Conservation (phyloP, 2,888 invertebrate genomes). For the Fragum fragum region DNA sequence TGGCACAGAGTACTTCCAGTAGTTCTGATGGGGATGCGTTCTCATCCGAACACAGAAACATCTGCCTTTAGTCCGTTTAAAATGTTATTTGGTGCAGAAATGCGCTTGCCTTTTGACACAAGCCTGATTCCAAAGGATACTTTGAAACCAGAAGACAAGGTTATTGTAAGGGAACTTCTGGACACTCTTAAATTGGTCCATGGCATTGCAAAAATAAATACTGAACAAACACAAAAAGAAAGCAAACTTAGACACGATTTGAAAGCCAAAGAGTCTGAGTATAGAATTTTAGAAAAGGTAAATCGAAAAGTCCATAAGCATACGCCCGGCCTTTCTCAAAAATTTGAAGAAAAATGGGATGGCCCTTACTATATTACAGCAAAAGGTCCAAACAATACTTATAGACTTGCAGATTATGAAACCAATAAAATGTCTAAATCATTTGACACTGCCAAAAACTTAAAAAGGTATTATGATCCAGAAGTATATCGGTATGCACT, state of each 20-base stretch:
- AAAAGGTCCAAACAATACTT: too few species aligned
- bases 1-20: slow-evolving; percentile 53
- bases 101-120: too few species aligned
- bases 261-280: too few species aligned
- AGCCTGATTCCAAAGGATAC: too few species aligned
- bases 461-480: slow-evolving; percentile 41
- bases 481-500: slow-evolving; percentile 18
- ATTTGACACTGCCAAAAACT: slow-evolving; percentile 25
- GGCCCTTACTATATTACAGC: too few species aligned
- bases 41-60: slow-evolving; percentile 50
- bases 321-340: slow-evolving; percentile 24
- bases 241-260: slow-evolving; percentile 42
- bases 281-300: too few species aligned
- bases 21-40: too few species aligned
- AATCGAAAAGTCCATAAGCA: too few species aligned
- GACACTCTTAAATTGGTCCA: slow-evolving; percentile 39
- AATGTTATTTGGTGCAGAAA: slow-evolving; percentile 62
- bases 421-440: too few species aligned
- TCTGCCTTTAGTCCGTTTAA: slow-evolving; percentile 59
- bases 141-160: slow-evolving; percentile 26
- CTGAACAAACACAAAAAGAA: slow-evolving; percentile 39
- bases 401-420: too few species aligned
- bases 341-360: slow-evolving; percentile 39
- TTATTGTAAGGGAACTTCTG: slow-evolving; percentile 27
- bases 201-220: slow-evolving; percentile 33